Evolutionary conservation across 2,797 vertebrate genomes (phyloP), one percentile per base, ranked within the genome.

Genomic region (Hapalemur alaotrensis): DNA sequence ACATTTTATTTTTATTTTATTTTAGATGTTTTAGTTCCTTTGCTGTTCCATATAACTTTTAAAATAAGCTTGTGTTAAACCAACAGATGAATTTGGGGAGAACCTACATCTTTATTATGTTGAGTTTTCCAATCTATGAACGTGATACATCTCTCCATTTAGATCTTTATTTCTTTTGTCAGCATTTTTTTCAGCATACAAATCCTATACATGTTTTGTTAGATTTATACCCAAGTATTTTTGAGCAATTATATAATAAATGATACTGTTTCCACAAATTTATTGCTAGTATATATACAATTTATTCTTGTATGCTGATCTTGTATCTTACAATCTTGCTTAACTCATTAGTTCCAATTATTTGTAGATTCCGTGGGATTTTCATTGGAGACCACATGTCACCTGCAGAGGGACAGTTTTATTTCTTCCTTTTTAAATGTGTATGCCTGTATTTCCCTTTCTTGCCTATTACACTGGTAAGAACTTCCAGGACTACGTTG

Each of bases 1-100:
- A 43, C 41, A 88, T 43, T 35, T 90, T 76, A 90, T 89, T 96
- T 91, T 82, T 61, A 79, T 86, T 76, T 76, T 79, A 30, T 59
- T 86, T 63, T 80, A 52, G 75, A 43, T 73, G 72, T 30, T 89
- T 89, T 90, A 59, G 67, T 57, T 91, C 18, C 54, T 93, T 88
- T 93, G 82, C 15, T 28, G 79, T 91, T 75, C 28, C 72, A 79
- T 22, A 35, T 78, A 73, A 92, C 38, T 95, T 89, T 69, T 41
- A 67, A 20, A 75, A 76, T 87, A 93, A 84, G n/a, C 25, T 54
- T 61, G 15, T 87, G n/a, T 52, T 95, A 72, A 90, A 67, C 22
- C n/a, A 57, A 82, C 14, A 52, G 4, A 79, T 86, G 43, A 95
- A 80, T 32, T 82, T 52, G 65, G 35, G 23, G 43, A 82, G 30